These are phyloP conservation scores for Nowickia ferox DNA, from an alignment of 2,888 invertebrate genomes.

Conservation along the genomic window DNA sequence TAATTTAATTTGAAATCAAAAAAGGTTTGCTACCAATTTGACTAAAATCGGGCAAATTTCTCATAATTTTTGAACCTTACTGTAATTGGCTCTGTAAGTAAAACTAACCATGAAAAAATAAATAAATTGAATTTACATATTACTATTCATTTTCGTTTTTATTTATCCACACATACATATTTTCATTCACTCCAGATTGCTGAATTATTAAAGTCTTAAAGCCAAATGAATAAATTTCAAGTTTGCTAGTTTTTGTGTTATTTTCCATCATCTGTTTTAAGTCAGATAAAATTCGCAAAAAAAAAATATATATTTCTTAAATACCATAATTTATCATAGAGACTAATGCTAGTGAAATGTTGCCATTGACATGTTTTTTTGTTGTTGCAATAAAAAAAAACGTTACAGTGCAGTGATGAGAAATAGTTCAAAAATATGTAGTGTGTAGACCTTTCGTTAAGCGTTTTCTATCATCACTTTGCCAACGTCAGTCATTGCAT, in stretches of 20 bases:
- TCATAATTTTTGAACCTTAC: background rate
- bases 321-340: conserved; percentile 68
- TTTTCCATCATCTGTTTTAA: conserved; percentile 28
- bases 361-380: conserved; percentile 49
- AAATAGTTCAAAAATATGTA: background rate
- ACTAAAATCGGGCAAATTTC: too few relatives aligned
- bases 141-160: background rate
- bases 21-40: too few relatives aligned
- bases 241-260: background rate
- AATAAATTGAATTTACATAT: conserved; percentile 47
- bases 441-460: too few relatives aligned
- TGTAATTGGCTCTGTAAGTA: background rate
- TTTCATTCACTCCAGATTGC: conserved; percentile 29
- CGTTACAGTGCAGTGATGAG: background rate
- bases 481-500: too few relatives aligned
- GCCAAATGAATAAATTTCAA: background rate
- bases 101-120: conserved; percentile 22
- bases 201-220: conserved; percentile 24
- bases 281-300: conserved; percentile 32
- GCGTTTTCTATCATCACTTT: too few relatives aligned
- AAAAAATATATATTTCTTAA: conserved; percentile 56
- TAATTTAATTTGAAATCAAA: too few relatives aligned
- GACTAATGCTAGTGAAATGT: conserved; percentile 54
- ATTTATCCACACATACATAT: background rate
- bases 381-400: background rate